A percentile compares a stretch with the other conserved stretches of the same genome.
phyloP scores from a whole-genome alignment of 2,888 invertebrate species.

The Branchellion lobata region DNA sequence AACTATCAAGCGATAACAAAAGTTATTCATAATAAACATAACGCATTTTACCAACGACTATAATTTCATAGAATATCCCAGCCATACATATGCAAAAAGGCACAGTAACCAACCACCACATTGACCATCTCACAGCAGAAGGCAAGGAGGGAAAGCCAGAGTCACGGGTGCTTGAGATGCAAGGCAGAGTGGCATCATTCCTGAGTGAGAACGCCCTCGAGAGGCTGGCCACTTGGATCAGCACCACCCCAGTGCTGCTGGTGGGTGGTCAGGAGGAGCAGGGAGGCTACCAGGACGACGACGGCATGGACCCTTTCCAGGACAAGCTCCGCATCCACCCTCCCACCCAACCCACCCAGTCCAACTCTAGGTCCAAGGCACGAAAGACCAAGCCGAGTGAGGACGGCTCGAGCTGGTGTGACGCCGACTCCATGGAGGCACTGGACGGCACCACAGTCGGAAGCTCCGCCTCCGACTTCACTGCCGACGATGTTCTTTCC shows the following conservation, averaged over 20 bases:
- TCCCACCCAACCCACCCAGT: not conserved
- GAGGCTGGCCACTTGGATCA: conserved; percentile 34
- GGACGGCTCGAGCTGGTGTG: conserved; percentile 37
- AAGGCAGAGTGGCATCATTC: conserved; percentile 31
- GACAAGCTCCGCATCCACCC: not conserved
- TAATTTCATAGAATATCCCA: too few relatives aligned
- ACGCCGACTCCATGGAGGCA: conserved; percentile 41
- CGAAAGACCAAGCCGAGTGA: conserved; percentile 24
- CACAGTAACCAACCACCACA: too few relatives aligned
- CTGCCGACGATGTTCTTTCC: conserved; percentile 27
- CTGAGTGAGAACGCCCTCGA: conserved; percentile 43
- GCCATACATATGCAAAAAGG: too few relatives aligned
- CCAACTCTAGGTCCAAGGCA: not conserved
- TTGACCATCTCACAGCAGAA: too few relatives aligned
- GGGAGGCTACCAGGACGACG: not conserved
- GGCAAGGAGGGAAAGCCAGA: not conserved
- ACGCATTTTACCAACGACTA: too few relatives aligned
- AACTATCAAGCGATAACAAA: not conserved
- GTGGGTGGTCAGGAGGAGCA: conserved; percentile 1
- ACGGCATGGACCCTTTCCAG: not conserved
- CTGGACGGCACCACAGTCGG: conserved; percentile 38
- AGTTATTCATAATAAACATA: not conserved
- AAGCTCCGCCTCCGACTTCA: conserved; percentile 34
- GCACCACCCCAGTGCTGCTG: conserved; percentile 19
- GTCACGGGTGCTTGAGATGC: not conserved